Base-by-base conservation (phyloP, 2,888 invertebrate species). In the Conus canariensis region DNA sequence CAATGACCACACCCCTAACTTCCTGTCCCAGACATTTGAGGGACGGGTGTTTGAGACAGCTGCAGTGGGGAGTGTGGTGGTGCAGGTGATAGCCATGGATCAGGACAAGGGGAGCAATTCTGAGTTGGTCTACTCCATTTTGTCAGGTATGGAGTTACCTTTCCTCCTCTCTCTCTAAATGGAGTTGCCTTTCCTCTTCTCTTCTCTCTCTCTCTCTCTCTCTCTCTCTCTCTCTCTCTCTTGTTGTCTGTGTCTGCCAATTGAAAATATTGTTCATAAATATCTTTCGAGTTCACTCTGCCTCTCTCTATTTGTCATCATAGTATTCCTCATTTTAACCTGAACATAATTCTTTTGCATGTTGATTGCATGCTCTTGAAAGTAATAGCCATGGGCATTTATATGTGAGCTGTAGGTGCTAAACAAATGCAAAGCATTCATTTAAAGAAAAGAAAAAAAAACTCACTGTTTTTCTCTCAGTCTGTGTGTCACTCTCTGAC, bases 1-100 rank as follows among this genome's bases (percentile, higher is more conserved):
- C 94, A 99, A 99, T 96, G 99, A 99, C 96, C 98, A 98, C 96
- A 97, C 98, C 90, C 99, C 99, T 0, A 97, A 97, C 95, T 99
- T 99, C 97, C 98, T 98, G 89, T 97, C 98, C 88, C 97, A 97
- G 93, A 97, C 98, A 94, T 97, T 98, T 91, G 97, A 98, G 96
- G 95, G 95, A 19, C 93, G 95, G 10, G 94, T 96, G 87, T 96
- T 95, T 90, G 95, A 96, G 92, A 95, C 96, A 0, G 94, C 96
- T 0, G 94, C 95, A 9, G 90, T 95, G n/a, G 95, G 96, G 4
- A 96, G 95, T 6, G 93, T 94, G 93, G 97, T 99, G 22, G 96
- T 98, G 30, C 97, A 97, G 92, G 97, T 99, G 64, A 97, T 97
- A 91, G 98, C 98, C 1, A 97, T 97, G 6, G 99, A 99, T 97